Evolutionary conservation across 2,888 invertebrate species (phyloP).

Genomic region (Drosophila gaucha): DNA sequence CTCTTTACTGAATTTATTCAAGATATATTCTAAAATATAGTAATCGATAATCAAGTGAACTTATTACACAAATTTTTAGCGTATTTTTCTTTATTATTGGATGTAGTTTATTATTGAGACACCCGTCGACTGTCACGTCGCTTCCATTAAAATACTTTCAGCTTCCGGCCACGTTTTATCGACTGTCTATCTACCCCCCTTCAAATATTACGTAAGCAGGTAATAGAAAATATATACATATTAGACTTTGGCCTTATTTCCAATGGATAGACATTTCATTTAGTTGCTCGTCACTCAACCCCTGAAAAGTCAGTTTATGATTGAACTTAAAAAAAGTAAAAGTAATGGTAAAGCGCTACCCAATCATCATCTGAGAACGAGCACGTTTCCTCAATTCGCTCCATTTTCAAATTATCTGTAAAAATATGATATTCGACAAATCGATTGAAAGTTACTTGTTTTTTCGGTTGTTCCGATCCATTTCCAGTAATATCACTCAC

Average conservation of each 20-base stretch:
- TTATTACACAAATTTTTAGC: neutral
- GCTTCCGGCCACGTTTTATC: conserved; percentile 38
- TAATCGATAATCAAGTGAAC: neutral
- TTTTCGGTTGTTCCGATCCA: conserved; percentile 9
- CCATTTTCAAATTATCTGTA: conserved; percentile 17
- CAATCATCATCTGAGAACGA: conserved; percentile 1
- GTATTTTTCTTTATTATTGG: neutral
- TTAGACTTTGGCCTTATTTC: neutral
- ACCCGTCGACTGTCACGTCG: conserved; percentile 42
- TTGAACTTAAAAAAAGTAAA: neutral
- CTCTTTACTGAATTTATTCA: too few relatives aligned
- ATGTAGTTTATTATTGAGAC: conserved; percentile 2
- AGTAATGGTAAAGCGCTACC: conserved; percentile 16
- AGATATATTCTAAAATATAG: neutral
- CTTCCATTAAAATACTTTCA: conserved; percentile 31
- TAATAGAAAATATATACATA: neutral
- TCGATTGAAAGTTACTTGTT: conserved; percentile 47
- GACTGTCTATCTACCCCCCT: conserved; percentile 9
- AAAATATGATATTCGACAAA: conserved; percentile 39
- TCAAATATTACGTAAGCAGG: conserved; percentile 36
- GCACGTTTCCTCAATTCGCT: conserved; percentile 1
- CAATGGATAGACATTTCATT: neutral
- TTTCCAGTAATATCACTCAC: too few relatives aligned
- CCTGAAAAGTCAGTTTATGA: conserved; percentile 5
- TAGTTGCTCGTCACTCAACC: neutral